These are phyloP conservation scores for Drosophila macrospina DNA, from an alignment of 2,888 invertebrate species.

Conservation along the genomic window DNA sequence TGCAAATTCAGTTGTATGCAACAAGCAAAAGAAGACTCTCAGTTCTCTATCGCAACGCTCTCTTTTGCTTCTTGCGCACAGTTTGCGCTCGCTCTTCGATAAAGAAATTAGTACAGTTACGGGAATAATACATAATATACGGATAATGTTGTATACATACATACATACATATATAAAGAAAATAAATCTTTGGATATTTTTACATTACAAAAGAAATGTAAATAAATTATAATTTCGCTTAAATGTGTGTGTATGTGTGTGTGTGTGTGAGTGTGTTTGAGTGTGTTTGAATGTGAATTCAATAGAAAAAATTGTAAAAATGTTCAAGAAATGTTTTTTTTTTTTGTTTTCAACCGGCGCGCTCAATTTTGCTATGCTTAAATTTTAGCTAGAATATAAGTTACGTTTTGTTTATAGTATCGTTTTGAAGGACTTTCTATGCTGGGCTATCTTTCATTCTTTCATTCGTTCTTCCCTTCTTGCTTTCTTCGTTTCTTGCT, in stretches of 20 bases:
- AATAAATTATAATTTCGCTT: conserved; percentile 51
- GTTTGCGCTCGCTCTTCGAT: conserved; percentile 14
- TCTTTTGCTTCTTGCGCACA: conserved; percentile 24
- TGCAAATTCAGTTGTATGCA: conserved; percentile 51
- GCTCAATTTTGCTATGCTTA: conserved; percentile 65
- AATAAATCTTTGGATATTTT: conserved; percentile 70
- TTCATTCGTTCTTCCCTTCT: background rate
- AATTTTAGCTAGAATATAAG: conserved; percentile 50
- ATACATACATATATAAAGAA: conserved; percentile 27
- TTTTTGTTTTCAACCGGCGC: conserved; percentile 27
- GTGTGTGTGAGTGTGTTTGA: conserved; percentile 2
- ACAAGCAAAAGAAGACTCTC: conserved; percentile 19
- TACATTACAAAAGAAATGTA: conserved; percentile 31
- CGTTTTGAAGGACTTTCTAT: conserved; percentile 38
- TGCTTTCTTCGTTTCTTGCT: too few species aligned
- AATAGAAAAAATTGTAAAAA: conserved; percentile 14
- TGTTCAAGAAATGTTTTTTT: conserved; percentile 7
- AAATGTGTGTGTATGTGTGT: conserved; percentile 1
- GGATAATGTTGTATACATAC: conserved; percentile 25
- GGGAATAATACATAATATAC: conserved; percentile 37
- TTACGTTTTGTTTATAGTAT: conserved; percentile 34
- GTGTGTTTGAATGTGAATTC: conserved; percentile 6
- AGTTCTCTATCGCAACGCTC: background rate
- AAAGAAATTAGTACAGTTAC: conserved; percentile 44
- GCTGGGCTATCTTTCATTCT: conserved; percentile 17